These are phyloP conservation scores for Triplophysa tibetana DNA, from an alignment of 2,113 vertebrate species.

Conservation along the genomic window DNA sequence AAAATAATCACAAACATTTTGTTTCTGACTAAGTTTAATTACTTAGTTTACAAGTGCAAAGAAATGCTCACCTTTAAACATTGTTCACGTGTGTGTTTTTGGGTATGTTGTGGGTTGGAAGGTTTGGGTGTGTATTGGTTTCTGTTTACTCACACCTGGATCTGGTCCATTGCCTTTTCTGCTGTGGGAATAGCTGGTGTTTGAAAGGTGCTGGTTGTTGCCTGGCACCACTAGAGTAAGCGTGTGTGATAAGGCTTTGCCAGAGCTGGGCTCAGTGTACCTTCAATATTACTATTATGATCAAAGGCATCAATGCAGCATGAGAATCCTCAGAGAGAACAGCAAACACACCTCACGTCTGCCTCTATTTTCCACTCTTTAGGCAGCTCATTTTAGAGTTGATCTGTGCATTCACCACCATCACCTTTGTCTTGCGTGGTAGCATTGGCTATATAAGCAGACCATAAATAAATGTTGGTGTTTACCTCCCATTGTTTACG, in stretches of 20 bases:
- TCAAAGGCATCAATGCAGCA: constrained; percentile 11
- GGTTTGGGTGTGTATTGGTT: constrained; percentile 32
- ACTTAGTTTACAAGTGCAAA: not conserved
- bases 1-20: too few species aligned
- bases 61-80: not conserved
- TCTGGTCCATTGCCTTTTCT: not conserved
- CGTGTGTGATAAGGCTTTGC: constrained; percentile 17
- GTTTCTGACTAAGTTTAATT: too few species aligned
- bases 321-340: not conserved
- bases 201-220: constrained; percentile 29
- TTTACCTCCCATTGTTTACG: too few species aligned
- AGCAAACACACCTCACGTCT: not conserved
- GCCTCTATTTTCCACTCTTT: not conserved
- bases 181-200: not conserved
- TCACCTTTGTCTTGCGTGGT: too few species aligned
- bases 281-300: constrained; percentile 17
- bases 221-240: constrained; percentile 5
- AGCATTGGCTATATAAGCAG: too few species aligned
- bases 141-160: not conserved
- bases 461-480: too few species aligned
- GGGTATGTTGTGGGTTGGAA: not conserved
- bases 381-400: too few species aligned
- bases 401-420: too few species aligned
- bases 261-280: constrained; percentile 26
- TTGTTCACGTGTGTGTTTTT: constrained; percentile 11